phyloP scores from a whole-genome alignment of 2,113 vertebrate species.

The Alligator sinensis region DNA sequence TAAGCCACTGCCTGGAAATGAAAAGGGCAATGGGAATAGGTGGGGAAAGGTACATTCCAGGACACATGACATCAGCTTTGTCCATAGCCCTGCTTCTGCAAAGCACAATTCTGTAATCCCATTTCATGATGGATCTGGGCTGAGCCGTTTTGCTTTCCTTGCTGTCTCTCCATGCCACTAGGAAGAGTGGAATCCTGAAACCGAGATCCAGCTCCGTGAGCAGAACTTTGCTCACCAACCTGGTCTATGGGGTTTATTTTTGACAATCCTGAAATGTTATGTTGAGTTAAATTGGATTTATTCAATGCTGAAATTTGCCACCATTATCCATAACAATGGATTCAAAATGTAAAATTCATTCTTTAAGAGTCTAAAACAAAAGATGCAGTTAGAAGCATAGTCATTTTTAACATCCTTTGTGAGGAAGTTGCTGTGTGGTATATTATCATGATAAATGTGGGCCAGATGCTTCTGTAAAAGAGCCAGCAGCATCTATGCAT shows the following conservation, averaged over 20 bases:
- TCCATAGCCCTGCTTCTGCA: conserved; percentile 24
- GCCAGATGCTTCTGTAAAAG: not conserved
- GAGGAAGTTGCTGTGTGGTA: not conserved
- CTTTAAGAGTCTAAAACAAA: not conserved
- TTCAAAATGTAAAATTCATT: not conserved
- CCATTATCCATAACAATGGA: not conserved
- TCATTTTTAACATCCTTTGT: not conserved
- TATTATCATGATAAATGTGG: not conserved
- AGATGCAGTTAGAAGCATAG: not conserved
- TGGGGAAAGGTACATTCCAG: too few relatives aligned
- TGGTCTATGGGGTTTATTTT: conserved; percentile 43
- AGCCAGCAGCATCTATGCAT: not conserved
- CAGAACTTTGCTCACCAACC: conserved; percentile 31
- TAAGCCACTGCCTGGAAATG: conserved; percentile 58
- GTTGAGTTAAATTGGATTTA: not conserved
- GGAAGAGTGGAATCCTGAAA: not conserved
- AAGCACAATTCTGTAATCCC: conserved; percentile 30
- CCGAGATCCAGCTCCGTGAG: conserved; percentile 46
- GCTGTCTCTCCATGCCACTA: not conserved
- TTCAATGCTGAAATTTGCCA: not conserved
- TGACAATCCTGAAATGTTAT: conserved; percentile 1
- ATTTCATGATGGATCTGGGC: conserved; percentile 22
- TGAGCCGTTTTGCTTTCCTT: not conserved
- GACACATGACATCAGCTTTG: not conserved
- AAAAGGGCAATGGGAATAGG: conserved; percentile 35